Percentiles rank a stretch among this genome's conserved stretches.
Evolutionary conservation across 1,140 invertebrate species (phyloP).

Genomic region (Drosophila ercepeae): DNA sequence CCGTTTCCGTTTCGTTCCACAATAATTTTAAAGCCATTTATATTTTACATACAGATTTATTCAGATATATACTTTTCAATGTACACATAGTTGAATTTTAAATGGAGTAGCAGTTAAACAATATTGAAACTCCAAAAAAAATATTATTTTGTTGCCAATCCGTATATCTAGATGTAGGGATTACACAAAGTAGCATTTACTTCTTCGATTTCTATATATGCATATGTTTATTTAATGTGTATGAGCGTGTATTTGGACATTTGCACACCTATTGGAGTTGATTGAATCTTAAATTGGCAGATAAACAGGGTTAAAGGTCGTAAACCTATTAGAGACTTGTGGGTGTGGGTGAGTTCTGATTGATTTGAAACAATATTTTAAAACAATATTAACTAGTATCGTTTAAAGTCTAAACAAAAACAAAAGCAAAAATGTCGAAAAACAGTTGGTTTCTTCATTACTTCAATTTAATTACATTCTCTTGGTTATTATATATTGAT

Average conservation of each 20-base stretch:
- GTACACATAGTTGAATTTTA: conserved; percentile 39
- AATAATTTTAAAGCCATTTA: background rate
- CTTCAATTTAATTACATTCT: conserved; percentile 21
- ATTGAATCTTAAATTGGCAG: conserved; percentile 5
- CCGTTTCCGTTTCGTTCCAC: too few species aligned
- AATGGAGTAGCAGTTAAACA: conserved; percentile 27
- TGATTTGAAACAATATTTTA: background rate
- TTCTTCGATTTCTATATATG: conserved; percentile 3
- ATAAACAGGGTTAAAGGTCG: background rate
- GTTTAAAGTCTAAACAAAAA: conserved; percentile 12
- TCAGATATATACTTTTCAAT: conserved; percentile 48
- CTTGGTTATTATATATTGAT: conserved; percentile 13
- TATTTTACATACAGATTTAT: conserved; percentile 57
- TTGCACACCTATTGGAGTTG: conserved; percentile 17
- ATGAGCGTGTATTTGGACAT: conserved; percentile 19
- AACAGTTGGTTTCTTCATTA: conserved; percentile 9
- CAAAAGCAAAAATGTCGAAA: conserved; percentile 10
- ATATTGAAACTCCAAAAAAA: conserved; percentile 26
- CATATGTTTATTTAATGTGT: conserved; percentile 19
- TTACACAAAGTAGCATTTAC: conserved; percentile 18
- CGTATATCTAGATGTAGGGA: conserved; percentile 24
- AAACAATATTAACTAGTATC: conserved; percentile 24
- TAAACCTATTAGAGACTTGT: conserved; percentile 9
- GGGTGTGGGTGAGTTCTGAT: background rate
- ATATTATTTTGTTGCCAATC: conserved; percentile 6